Percentiles rank a stretch among this genome's conserved stretches.
Evolutionary conservation across 1,140 invertebrate species (phyloP).

Genomic region (Teleopsis dalmanni): DNA sequence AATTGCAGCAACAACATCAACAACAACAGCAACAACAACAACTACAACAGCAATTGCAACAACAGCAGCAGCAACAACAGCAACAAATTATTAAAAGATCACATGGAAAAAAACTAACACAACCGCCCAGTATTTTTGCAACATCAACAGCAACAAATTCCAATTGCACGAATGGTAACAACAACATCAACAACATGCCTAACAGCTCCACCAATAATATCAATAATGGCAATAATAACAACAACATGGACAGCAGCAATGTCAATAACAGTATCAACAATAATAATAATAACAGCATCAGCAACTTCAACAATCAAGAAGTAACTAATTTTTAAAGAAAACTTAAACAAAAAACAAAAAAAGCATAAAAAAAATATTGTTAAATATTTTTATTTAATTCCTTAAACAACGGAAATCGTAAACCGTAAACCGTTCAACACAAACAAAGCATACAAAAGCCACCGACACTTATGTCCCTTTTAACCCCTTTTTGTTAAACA

Average conservation of each 20-base stretch:
- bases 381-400: no score
- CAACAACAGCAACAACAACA: slow-evolving; percentile 13
- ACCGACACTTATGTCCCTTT: not conserved
- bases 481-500: not conserved
- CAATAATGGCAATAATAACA: not conserved
- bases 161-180: not conserved
- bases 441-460: not conserved
- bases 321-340: slow-evolving; percentile 5
- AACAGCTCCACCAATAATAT: slow-evolving; percentile 5
- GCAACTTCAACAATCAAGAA: slow-evolving; percentile 6
- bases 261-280: slow-evolving; percentile 6
- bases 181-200: slow-evolving; percentile 1
- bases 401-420: not conserved
- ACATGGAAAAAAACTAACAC: slow-evolving; percentile 35
- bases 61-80: slow-evolving; percentile 19
- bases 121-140: slow-evolving; percentile 18
- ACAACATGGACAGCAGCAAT: not conserved
- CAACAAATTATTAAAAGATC: slow-evolving; percentile 17
- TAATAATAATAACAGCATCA: slow-evolving; percentile 1
- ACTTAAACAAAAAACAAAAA: not conserved
- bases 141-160: slow-evolving; percentile 18
- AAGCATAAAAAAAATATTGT: not conserved
- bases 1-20: slow-evolving; percentile 31
- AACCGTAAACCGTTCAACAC: not conserved
- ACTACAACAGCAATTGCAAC: no score